These are phyloP conservation scores for Cassiopea andromeda DNA, from an alignment of 30 jellyfish, hydroid and myxozoan species.

Conservation along the genomic window DNA sequence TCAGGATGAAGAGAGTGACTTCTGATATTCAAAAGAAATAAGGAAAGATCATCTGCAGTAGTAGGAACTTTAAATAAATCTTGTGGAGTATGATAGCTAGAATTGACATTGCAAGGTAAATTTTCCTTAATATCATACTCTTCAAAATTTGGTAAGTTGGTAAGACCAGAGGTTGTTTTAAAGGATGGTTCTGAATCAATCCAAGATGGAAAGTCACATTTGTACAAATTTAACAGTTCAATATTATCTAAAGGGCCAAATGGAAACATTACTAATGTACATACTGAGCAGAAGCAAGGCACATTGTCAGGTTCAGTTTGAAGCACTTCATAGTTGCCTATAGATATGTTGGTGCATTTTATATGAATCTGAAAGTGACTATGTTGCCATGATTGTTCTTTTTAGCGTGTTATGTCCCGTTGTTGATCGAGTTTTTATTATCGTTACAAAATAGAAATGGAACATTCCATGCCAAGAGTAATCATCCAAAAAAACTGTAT, in stretches of 20 bases:
- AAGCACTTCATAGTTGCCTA: too few species aligned
- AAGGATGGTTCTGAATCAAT: conserved; percentile 45
- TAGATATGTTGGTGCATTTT: too few species aligned
- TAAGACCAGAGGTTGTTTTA: conserved; percentile 57
- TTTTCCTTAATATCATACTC: conserved; percentile 22
- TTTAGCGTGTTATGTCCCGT: too few species aligned
- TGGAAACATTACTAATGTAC: conserved; percentile 40
- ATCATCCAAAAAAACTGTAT: neutral
- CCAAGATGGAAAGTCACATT: conserved; percentile 37
- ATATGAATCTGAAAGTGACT: too few species aligned
- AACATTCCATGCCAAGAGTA: neutral
- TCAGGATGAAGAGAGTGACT: conserved; percentile 33
- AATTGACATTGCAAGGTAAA: conserved; percentile 40
- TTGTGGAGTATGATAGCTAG: conserved; percentile 40
- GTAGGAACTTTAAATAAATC: conserved; percentile 22
- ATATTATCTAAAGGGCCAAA: conserved; percentile 42
- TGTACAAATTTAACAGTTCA: conserved; percentile 26
- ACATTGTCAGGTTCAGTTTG: too few species aligned
- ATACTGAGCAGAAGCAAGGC: neutral
- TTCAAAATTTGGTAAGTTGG: conserved; percentile 31
- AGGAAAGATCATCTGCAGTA: conserved; percentile 36
- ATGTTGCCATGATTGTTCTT: too few species aligned
- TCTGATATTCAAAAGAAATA: conserved; percentile 38
- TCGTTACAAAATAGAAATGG: too few species aligned
- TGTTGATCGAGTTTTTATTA: too few species aligned